These are phyloP conservation scores for Phenacoccus solenopsis DNA, from an alignment of 1,140 invertebrate species.

Conservation along the genomic window DNA sequence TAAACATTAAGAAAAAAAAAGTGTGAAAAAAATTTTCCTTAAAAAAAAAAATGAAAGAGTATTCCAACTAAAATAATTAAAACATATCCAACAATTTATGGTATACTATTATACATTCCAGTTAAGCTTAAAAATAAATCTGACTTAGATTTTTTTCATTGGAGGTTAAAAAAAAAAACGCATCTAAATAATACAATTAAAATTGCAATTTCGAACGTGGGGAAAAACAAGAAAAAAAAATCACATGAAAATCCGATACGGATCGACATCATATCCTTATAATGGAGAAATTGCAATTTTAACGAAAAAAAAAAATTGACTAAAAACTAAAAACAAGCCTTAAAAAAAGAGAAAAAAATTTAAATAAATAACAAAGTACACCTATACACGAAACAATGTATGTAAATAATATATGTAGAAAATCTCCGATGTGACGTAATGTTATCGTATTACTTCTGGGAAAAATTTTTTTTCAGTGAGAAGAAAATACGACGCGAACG, in stretches of 20 bases:
- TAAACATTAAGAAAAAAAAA: neutral
- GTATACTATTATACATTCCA: neutral
- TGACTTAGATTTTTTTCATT: constrained; percentile 18
- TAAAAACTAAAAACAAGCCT: neutral
- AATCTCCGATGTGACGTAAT: neutral
- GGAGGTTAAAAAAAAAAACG: neutral
- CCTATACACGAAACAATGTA: neutral
- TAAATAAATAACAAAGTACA: neutral
- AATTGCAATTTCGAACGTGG: neutral
- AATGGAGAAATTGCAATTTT: neutral
- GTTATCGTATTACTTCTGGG: no score
- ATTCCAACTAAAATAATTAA: constrained; percentile 7
- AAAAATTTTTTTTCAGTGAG: no score
- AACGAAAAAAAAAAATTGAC: neutral
- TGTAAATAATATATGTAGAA: neutral
- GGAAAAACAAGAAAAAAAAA: neutral
- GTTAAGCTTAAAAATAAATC: constrained; percentile 16
- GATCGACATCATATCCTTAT: neutral
- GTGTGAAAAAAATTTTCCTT: neutral
- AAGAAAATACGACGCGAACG: no score
- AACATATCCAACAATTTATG: constrained; percentile 8
- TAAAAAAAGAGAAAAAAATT: neutral
- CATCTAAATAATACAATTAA: neutral
- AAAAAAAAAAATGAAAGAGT: neutral
- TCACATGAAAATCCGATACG: constrained; percentile 1